These are phyloP conservation scores for Resseliella maxima DNA, from an alignment of 2,888 invertebrate species.

Conservation along the genomic window DNA sequence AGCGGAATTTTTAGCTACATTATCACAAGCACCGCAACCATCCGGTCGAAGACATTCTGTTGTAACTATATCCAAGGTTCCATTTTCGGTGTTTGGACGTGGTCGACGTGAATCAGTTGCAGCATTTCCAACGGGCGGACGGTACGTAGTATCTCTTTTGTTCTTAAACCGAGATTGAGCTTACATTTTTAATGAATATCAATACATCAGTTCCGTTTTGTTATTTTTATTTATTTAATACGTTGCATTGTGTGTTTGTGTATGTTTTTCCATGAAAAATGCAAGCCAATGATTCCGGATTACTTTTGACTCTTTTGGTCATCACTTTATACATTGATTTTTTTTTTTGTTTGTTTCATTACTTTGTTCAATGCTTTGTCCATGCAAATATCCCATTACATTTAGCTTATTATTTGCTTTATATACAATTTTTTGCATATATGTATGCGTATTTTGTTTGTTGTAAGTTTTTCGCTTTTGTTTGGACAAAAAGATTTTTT, in stretches of 20 bases:
- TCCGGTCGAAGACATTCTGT: slow-evolving; percentile 87
- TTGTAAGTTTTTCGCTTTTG: neutral
- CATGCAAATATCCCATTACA: too few species aligned
- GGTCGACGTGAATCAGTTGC: slow-evolving; percentile 85
- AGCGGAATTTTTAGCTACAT: slow-evolving; percentile 72
- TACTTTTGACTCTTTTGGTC: neutral
- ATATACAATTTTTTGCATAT: neutral
- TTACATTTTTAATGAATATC: neutral
- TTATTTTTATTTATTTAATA: too few species aligned
- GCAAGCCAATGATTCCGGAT: neutral
- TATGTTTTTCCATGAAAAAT: too few species aligned
- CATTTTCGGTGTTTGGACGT: slow-evolving; percentile 80
- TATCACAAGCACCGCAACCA: slow-evolving; percentile 78
- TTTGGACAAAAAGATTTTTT: too few species aligned
- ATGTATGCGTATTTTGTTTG: too few species aligned
- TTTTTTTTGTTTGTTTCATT: too few species aligned
- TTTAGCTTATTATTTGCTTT: too few species aligned
- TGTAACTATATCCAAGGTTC: slow-evolving; percentile 86
- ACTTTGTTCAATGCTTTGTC: too few species aligned
- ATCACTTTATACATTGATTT: too few species aligned
- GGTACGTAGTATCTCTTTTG: slow-evolving; percentile 62
- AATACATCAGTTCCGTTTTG: too few species aligned
- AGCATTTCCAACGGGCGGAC: slow-evolving; percentile 73
- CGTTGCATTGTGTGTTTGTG: neutral
- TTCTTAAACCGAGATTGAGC: neutral